Base-by-base conservation (phyloP, 1,140 invertebrate species). In the Achroia grisella region DNA sequence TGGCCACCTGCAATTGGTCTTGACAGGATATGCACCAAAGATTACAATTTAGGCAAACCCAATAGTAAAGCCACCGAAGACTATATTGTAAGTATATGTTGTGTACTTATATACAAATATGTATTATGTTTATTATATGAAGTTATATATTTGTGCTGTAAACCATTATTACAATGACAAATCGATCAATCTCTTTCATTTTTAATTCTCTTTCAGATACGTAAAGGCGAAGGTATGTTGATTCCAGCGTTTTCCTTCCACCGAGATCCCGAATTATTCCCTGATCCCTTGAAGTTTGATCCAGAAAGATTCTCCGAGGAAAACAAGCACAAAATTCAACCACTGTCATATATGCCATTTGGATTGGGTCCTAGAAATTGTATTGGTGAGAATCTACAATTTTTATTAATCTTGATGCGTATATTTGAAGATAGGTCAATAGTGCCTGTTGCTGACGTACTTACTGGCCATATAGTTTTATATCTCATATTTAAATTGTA, bases 241-340 rank as follows among this genome's bases (percentile, higher is more conserved):
- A 64, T 89, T 30, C 81, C 89, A 1, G 67, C 82, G 4, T 86
- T 56, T 45, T 57, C 67, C 1, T 53, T 91, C 10, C 89, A 91
- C 43, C 61, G 55, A 1, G 79, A 89, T 61, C 69, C 83, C 3
- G 48, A 81, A 10, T 78, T 76, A 36, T 89, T 75, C 49, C 57
- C 68, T 0, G 52, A 89, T 27, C 88, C 89, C 3, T 70, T 86
- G 8, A 69, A 56, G 36, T 89, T 89, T 45, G 58, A 87, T 59
- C 88, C 88, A 1, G 87, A 88, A 46, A 50, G 89, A 31, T 90
- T 88, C 48, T 61, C 62, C 10, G 72, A 78, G 4, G 75, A 86
- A 30, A 83, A 86, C 44, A 77, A 71, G 15, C 11, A 50, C 5
- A 47, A 56, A 4, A 70, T 70, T 8, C 31, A 44, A 23, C 52